Evolutionary conservation across 2,888 invertebrate genomes (phyloP).

Genomic region (Spisula subtruncata): DNA sequence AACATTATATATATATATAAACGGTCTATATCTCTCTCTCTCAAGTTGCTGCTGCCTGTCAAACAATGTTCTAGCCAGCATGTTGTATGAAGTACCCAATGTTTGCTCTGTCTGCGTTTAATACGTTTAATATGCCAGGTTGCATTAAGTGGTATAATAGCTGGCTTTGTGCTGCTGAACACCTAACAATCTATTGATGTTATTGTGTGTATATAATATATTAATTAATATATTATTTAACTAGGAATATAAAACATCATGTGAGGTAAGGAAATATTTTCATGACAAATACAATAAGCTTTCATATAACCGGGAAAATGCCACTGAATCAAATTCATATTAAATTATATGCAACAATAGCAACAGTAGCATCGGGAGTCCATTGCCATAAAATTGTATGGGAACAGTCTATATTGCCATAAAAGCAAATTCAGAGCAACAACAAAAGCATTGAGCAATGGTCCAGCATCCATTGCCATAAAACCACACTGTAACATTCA

Average conservation of each 20-base stretch:
- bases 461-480: background rate
- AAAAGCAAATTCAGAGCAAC: background rate
- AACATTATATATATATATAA: slow-evolving; percentile 6
- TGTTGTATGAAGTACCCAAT: background rate
- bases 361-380: background rate
- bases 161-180: background rate
- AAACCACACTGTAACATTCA: background rate
- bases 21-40: background rate
- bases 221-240: background rate
- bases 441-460: background rate
- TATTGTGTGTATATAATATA: background rate
- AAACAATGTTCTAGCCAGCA: background rate
- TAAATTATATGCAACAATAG: background rate
- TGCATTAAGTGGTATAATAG: background rate
- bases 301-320: background rate
- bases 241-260: background rate
- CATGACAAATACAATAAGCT: background rate
- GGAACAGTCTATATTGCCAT: background rate
- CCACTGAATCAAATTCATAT: background rate
- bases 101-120: background rate
- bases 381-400: background rate
- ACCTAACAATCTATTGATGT: background rate
- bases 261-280: background rate
- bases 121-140: background rate
- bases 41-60: background rate